Percentiles rank a stretch among this genome's conserved stretches.
Conservation (phyloP, 2,888 invertebrate genomes). For the Megastigmus dorsalis region DNA sequence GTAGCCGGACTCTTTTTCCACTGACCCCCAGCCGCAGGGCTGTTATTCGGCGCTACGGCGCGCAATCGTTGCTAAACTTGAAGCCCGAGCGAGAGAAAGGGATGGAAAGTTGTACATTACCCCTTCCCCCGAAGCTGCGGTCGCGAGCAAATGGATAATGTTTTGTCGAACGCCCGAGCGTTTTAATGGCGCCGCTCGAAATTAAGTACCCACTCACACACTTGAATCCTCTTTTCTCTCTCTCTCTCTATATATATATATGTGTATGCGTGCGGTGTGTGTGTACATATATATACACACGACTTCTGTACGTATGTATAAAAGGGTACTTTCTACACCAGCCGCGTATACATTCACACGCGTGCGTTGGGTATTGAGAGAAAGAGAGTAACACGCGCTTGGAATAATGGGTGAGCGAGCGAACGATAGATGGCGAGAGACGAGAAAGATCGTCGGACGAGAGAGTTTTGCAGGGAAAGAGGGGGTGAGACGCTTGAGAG, state of each 20-base stretch:
- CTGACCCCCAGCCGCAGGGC: not conserved
- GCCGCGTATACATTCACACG: not conserved
- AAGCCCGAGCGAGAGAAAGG: not conserved
- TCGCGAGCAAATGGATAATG: slow-evolving; percentile 51
- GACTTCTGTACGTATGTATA: too few relatives aligned
- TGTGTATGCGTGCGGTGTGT: not conserved
- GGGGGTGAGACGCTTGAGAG: not conserved
- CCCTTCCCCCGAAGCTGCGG: slow-evolving; percentile 22
- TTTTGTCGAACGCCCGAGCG: slow-evolving; percentile 47
- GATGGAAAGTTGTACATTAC: slow-evolving; percentile 41
- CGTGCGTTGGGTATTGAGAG: too few relatives aligned
- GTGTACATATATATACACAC: too few relatives aligned
- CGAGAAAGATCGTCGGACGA: not conserved
- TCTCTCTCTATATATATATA: not conserved
- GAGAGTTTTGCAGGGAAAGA: not conserved
- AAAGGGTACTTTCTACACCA: slow-evolving; percentile 20
- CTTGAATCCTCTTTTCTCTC: not conserved
- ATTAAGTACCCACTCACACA: slow-evolving; percentile 39
- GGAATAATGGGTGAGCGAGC: slow-evolving; percentile 15
- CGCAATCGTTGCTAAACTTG: not conserved
- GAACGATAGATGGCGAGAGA: not conserved
- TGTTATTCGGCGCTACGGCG: not conserved
- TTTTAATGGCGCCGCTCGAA: slow-evolving; percentile 52
- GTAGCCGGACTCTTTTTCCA: slow-evolving; percentile 41
- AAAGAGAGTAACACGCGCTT: too few relatives aligned